These are phyloP conservation scores for Coelogynopora nodosa DNA, from an alignment of 2,888 invertebrate species.

Conservation along the genomic window DNA sequence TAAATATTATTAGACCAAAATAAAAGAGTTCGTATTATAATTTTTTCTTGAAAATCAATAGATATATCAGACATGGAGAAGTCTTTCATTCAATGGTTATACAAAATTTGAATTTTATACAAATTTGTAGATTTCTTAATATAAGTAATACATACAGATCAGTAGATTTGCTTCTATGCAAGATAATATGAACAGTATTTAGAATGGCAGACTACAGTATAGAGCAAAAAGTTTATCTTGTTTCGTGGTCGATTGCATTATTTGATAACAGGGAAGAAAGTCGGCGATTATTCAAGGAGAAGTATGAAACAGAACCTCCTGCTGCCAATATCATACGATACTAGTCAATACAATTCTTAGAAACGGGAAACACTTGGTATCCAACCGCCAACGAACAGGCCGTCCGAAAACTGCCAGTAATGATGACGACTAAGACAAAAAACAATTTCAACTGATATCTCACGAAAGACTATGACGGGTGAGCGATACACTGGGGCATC, in stretches of 20 bases:
- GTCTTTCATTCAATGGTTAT: background rate
- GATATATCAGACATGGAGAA: background rate
- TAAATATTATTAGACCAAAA: background rate
- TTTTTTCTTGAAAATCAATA: background rate
- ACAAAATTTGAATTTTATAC: background rate
- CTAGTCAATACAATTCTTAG: background rate
- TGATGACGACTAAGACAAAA: background rate
- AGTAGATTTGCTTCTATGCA: background rate
- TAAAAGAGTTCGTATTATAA: slow-evolving; percentile 11
- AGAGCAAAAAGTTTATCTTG: slow-evolving; percentile 5
- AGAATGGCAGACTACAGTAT: slow-evolving; percentile 19
- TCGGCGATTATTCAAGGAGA: background rate
- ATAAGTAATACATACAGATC: background rate
- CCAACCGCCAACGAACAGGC: background rate
- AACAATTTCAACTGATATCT: too few species aligned
- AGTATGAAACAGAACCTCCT: background rate
- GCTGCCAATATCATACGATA: background rate
- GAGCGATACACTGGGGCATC: too few species aligned
- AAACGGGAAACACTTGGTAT: background rate
- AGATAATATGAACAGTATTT: slow-evolving; percentile 26
- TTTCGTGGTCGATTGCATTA: background rate
- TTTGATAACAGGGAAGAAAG: background rate
- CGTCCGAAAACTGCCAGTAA: background rate
- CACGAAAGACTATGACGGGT: too few species aligned
- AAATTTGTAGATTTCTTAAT: background rate